These are phyloP conservation scores for Augochlora pura DNA, from an alignment of 1,140 invertebrate species.

Conservation along the genomic window DNA sequence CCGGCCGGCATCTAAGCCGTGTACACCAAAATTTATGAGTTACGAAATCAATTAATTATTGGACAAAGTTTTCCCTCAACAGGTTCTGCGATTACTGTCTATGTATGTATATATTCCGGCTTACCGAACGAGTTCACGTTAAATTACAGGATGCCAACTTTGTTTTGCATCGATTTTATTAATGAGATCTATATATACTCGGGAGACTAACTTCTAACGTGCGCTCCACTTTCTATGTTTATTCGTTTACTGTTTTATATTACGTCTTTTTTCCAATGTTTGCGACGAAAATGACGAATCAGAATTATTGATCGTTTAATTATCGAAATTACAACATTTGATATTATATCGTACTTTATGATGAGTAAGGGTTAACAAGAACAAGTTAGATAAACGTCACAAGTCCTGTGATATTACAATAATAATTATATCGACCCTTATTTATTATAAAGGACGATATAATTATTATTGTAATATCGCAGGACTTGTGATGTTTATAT, in stretches of 20 bases:
- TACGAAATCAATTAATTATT: slow-evolving; percentile 35
- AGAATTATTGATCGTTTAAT: too few species aligned
- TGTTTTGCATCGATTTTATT: not conserved
- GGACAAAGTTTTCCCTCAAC: not conserved
- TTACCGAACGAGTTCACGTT: not conserved
- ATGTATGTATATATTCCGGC: not conserved
- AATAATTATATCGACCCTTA: too few species aligned
- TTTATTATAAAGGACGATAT: too few species aligned
- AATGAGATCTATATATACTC: not conserved
- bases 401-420: too few species aligned
- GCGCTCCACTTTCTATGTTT: not conserved
- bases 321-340: too few species aligned
- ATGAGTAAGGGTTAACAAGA: too few species aligned
- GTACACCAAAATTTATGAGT: slow-evolving; percentile 11
- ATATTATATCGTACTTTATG: too few species aligned
- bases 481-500: too few species aligned
- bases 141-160: not conserved
- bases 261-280: not conserved
- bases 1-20: too few species aligned
- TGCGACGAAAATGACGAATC: too few species aligned
- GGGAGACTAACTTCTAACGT: not conserved
- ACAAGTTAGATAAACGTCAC: too few species aligned
- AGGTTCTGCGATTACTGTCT: not conserved
- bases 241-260: not conserved
- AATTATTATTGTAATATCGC: too few species aligned